These are phyloP conservation scores for Aptenodytes patagonicus DNA, from an alignment of 2,113 vertebrate genomes.

Conservation along the genomic window DNA sequence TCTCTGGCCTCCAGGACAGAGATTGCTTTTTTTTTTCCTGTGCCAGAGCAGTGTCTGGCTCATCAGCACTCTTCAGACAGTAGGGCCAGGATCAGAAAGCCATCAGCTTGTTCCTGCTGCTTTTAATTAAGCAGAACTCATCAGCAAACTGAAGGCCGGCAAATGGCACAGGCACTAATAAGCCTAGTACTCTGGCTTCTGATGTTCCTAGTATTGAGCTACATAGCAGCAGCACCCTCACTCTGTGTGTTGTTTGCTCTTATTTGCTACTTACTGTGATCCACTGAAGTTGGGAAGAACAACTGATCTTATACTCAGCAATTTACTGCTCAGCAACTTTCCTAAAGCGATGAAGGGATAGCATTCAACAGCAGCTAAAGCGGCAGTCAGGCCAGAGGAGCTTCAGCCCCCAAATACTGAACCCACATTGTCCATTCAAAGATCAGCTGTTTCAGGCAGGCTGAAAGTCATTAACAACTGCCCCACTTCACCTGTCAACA, in stretches of 20 bases:
- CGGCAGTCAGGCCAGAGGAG: background rate
- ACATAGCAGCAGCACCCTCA: background rate
- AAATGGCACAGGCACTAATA: background rate
- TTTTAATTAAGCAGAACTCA: slow-evolving; percentile 1
- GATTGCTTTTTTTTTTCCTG: background rate
- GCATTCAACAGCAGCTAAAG: background rate
- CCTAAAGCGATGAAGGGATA: background rate
- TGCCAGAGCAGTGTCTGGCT: background rate
- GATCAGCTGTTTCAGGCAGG: background rate
- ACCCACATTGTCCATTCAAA: background rate
- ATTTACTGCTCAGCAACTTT: background rate
- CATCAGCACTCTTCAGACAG: background rate
- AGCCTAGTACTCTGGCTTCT: background rate
- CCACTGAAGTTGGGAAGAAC: background rate
- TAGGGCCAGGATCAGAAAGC: background rate
- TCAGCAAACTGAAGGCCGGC: background rate
- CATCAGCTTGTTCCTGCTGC: background rate
- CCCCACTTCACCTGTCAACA: background rate
- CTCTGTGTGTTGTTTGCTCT: background rate
- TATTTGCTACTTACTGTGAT: background rate
- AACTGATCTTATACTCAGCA: background rate
- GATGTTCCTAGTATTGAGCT: background rate
- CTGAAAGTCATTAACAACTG: background rate
- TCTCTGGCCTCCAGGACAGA: background rate
- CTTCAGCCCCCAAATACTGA: background rate